phyloP scores from a whole-genome alignment of 35 echinoderm and acorn worm species.

The Holothuria glaberrima region DNA sequence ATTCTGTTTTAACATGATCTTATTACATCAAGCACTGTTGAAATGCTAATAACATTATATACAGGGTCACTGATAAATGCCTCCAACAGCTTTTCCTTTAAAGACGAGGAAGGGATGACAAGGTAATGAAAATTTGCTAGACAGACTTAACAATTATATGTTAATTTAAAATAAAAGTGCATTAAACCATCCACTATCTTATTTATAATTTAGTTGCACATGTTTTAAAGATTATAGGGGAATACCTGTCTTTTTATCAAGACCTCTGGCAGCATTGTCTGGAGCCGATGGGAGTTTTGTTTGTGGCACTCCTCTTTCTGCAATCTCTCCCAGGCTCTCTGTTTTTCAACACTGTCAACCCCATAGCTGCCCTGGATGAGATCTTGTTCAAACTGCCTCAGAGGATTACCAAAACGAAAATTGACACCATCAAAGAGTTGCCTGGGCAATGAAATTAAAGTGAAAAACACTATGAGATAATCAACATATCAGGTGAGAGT shows the following conservation, averaged over 20 bases:
- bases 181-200: no score
- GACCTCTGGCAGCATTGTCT: conserved; percentile 53
- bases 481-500: neutral
- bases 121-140: no score
- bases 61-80: no score
- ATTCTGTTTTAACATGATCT: no score
- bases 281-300: conserved; percentile 33
- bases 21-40: no score
- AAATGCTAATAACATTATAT: no score
- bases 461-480: neutral
- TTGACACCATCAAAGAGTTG: conserved; percentile 29
- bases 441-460: neutral
- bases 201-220: no score
- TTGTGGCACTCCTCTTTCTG: conserved; percentile 34
- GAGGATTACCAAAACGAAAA: conserved; percentile 28
- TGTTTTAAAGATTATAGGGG: no score
- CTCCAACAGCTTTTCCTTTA: no score
- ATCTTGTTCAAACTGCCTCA: conserved; percentile 26
- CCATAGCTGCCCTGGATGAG: conserved; percentile 13
- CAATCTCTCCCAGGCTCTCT: conserved; percentile 34
- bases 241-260: conserved; percentile 47
- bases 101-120: no score
- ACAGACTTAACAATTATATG: no score
- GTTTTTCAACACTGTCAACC: conserved; percentile 40
- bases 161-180: no score